A percentile compares a stretch with the other conserved stretches of the same genome.
phyloP scores from a whole-genome alignment of 2,113 vertebrate species.

The Dicrurus megarhynchus region DNA sequence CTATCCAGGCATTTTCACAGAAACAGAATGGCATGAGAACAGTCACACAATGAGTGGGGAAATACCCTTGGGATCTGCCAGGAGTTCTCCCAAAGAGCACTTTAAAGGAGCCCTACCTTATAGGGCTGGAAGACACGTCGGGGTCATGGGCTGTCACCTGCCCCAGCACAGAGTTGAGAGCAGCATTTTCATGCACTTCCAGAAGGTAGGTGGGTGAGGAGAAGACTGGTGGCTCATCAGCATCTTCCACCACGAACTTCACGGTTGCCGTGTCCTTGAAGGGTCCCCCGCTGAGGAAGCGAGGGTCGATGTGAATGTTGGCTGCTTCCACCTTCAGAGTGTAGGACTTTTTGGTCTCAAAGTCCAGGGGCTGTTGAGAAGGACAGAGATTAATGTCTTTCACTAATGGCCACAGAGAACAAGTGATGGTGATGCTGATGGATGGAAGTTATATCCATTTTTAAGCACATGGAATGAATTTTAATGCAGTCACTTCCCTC shows the following conservation, averaged over 20 bases:
- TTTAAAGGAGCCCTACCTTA: conserved; percentile 80
- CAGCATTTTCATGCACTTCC: conserved; percentile 92
- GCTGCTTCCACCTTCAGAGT: conserved; percentile 92
- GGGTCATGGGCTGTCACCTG: conserved; percentile 90
- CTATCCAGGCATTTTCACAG: neutral
- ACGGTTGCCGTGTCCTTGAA: conserved; percentile 94
- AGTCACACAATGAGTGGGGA: neutral
- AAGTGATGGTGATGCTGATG: conserved; percentile 63
- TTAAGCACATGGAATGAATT: conserved; percentile 52
- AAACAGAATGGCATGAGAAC: neutral
- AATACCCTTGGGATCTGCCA: neutral
- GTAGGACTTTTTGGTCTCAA: conserved; percentile 90
- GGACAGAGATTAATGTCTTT: conserved; percentile 75
- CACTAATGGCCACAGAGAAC: conserved; percentile 69
- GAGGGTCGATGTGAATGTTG: conserved; percentile 86
- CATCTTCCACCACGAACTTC: conserved; percentile 89
- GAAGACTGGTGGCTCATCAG: conserved; percentile 93
- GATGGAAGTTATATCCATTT: conserved; percentile 61
- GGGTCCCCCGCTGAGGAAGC: conserved; percentile 80
- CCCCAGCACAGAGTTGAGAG: conserved; percentile 88
- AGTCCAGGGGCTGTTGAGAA: conserved; percentile 89
- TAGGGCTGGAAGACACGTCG: conserved; percentile 81
- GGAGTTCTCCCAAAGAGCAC: neutral
- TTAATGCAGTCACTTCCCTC: conserved; percentile 50
- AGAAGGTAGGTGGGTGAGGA: conserved; percentile 85